Evolutionary conservation across 2,888 invertebrate species (phyloP).

Genomic region (Boloria euphrosyne): DNA sequence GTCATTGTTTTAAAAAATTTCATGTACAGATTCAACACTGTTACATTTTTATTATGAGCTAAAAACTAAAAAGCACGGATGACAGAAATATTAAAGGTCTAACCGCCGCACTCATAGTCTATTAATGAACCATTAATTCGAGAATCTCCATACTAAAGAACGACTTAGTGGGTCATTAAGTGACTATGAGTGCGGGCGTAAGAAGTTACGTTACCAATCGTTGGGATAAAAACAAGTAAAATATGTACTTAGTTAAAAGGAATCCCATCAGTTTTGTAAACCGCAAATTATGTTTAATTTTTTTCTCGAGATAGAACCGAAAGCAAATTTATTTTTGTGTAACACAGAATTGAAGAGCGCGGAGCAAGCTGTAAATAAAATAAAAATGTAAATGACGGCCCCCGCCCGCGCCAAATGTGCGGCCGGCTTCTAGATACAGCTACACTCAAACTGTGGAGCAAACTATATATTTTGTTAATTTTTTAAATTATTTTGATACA

Average conservation of each 20-base stretch:
- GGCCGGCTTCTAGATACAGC: constrained; percentile 37
- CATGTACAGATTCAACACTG: too few relatives aligned
- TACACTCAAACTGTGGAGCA: constrained; percentile 42
- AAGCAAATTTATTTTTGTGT: constrained; percentile 41
- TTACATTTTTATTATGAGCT: too few relatives aligned
- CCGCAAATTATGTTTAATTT: constrained; percentile 34
- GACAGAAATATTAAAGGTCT: too few relatives aligned
- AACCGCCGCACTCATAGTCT: too few relatives aligned
- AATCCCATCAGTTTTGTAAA: constrained; percentile 28
- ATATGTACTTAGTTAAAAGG: constrained; percentile 14
- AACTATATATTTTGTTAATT: neutral
- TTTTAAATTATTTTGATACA: neutral
- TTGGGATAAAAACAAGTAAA: constrained; percentile 7
- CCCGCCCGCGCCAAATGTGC: constrained; percentile 44
- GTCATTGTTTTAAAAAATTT: too few relatives aligned
- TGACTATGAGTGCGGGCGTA: too few relatives aligned
- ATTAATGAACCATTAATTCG: too few relatives aligned
- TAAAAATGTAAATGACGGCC: constrained; percentile 53
- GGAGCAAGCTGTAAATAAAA: constrained; percentile 50
- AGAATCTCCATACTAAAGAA: too few relatives aligned
- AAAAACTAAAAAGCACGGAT: too few relatives aligned
- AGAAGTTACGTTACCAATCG: too few relatives aligned
- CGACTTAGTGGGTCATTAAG: too few relatives aligned
- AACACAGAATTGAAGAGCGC: constrained; percentile 39
- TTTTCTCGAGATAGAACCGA: constrained; percentile 32